These are phyloP conservation scores for Agrilus biguttatus DNA, from an alignment of 2,888 invertebrate genomes.

Conservation along the genomic window DNA sequence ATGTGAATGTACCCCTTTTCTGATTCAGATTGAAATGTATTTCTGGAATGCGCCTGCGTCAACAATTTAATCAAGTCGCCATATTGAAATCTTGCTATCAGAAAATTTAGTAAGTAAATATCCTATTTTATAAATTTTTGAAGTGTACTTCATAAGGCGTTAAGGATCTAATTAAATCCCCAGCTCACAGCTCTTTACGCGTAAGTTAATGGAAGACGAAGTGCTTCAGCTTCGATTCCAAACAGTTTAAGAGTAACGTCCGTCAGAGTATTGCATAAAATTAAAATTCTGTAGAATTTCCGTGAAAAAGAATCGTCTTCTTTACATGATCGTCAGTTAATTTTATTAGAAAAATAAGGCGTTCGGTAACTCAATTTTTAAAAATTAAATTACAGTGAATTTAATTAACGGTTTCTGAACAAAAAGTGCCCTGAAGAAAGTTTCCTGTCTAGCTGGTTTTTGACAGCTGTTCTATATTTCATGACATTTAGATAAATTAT, in stretches of 20 bases:
- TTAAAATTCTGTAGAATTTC: slow-evolving; percentile 4
- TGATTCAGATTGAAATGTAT: not conserved
- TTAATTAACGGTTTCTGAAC: too few species aligned
- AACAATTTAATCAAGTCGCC: slow-evolving; percentile 26
- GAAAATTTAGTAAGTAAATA: slow-evolving; percentile 34
- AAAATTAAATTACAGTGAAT: too few species aligned
- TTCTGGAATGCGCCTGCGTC: slow-evolving; percentile 19
- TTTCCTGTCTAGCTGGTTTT: slow-evolving; percentile 19
- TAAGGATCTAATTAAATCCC: too few species aligned
- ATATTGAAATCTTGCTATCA: slow-evolving; percentile 34
- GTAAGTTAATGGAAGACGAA: too few species aligned
- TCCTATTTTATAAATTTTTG: slow-evolving; percentile 13
- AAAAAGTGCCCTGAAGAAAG: slow-evolving; percentile 5
- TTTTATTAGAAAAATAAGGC: too few species aligned
- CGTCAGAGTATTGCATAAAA: slow-evolving; percentile 24
- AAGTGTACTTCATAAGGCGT: slow-evolving; percentile 9
- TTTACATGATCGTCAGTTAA: too few species aligned
- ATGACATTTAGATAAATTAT: slow-evolving; percentile 18
- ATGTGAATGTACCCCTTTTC: not conserved
- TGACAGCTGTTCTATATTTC: slow-evolving; percentile 30
- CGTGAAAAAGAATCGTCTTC: too few species aligned
- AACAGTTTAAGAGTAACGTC: slow-evolving; percentile 10
- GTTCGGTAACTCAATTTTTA: too few species aligned
- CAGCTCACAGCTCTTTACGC: too few species aligned
- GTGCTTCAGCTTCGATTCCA: too few species aligned